These are phyloP conservation scores for Oscheius sp. DNA, from an alignment of 2,888 invertebrate species.

Conservation along the genomic window DNA sequence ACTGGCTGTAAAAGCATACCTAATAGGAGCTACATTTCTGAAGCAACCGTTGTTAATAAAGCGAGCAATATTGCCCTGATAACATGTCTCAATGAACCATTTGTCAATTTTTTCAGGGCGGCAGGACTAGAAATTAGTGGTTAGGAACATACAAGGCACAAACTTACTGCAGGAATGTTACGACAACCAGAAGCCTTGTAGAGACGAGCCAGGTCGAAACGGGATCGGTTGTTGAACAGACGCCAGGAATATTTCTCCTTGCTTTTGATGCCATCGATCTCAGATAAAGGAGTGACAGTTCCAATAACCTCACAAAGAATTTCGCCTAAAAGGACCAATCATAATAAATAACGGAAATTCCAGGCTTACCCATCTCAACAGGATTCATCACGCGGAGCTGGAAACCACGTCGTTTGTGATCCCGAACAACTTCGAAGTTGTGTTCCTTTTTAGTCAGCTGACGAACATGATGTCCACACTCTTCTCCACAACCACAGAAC, in stretches of 20 bases:
- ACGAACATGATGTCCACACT: conserved; percentile 4
- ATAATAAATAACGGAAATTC: neutral
- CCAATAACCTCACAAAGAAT: conserved; percentile 4
- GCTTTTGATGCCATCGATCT: neutral
- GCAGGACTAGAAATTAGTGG: too few species aligned
- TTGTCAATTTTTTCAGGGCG: too few species aligned
- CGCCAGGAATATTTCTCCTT: neutral
- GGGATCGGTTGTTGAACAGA: neutral
- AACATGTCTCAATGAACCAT: conserved; percentile 6
- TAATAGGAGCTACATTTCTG: conserved; percentile 1
- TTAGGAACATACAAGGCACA: too few species aligned
- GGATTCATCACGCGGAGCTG: neutral
- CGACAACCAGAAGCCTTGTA: neutral
- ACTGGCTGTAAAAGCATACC: neutral
- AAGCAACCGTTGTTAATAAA: conserved; percentile 18
- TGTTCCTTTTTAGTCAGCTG: neutral
- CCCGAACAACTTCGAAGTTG: neutral
- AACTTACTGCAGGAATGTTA: too few species aligned
- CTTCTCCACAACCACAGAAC: conserved; percentile 7
- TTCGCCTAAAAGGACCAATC: neutral
- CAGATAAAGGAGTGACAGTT: neutral
- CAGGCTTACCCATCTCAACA: neutral
- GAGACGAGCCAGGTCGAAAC: neutral
- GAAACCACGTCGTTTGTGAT: neutral
- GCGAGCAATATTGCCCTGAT: neutral